These are phyloP conservation scores for Habroteleia sp. DNA, from an alignment of 2,888 invertebrate genomes.

Conservation along the genomic window DNA sequence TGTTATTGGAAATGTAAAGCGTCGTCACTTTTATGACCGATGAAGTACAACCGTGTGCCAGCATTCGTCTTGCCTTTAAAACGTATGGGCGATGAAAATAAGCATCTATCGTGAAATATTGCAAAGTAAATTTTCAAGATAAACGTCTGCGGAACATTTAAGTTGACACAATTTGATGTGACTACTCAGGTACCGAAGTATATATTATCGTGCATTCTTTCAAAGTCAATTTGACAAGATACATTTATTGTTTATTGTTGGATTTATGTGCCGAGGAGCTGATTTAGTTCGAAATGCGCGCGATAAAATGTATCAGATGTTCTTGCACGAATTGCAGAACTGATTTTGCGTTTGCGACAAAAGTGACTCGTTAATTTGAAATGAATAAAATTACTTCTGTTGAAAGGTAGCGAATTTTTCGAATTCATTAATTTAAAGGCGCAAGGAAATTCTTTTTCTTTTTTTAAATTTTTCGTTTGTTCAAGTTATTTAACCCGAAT, in stretches of 20 bases:
- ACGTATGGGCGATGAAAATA: conserved; percentile 20
- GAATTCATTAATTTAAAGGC: no score
- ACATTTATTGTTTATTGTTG: conserved; percentile 45
- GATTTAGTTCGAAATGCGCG: conserved; percentile 41
- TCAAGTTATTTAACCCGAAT: no score
- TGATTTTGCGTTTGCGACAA: conserved; percentile 3
- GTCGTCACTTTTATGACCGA: conserved; percentile 14
- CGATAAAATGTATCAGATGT: conserved; percentile 25
- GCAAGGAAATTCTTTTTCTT: no score
- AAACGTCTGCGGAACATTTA: conserved; percentile 37
- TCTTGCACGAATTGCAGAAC: conserved; percentile 18
- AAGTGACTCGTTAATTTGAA: no score
- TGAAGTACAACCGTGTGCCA: conserved; percentile 14
- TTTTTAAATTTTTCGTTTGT: no score
- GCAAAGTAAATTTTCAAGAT: conserved; percentile 39
- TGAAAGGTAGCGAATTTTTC: no score
- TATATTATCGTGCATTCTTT: conserved; percentile 45
- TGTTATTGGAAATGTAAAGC: conserved; percentile 1
- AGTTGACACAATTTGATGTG: conserved; percentile 47
- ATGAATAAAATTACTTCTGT: no score
- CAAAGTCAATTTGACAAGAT: conserved; percentile 49
- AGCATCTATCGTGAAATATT: conserved; percentile 43
- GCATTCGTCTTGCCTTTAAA: conserved; percentile 21
- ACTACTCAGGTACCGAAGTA: conserved; percentile 30
- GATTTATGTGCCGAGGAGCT: conserved; percentile 36